These are phyloP conservation scores for Danaus plexippus DNA, from an alignment of 1,140 invertebrate genomes.

Conservation along the genomic window DNA sequence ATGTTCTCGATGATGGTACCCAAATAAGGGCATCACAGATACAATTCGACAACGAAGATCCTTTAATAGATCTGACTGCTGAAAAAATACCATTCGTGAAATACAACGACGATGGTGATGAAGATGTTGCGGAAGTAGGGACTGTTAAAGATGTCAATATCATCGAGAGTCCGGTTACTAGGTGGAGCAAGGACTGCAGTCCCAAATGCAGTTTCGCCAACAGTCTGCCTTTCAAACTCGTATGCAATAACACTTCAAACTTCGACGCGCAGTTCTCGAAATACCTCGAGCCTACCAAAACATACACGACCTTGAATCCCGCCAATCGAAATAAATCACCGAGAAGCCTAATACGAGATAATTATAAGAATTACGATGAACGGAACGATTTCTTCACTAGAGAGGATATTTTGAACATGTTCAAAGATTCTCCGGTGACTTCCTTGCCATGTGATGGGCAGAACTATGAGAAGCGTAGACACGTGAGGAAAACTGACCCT, in stretches of 20 bases:
- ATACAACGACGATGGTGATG: slow-evolving; percentile 32
- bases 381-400: slow-evolving; percentile 42
- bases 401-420: slow-evolving; percentile 60
- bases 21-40: slow-evolving; percentile 62
- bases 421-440: slow-evolving; percentile 58
- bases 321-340: slow-evolving; percentile 39
- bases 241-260: slow-evolving; percentile 44
- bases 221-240: slow-evolving; percentile 51
- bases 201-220: slow-evolving; percentile 46
- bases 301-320: slow-evolving; percentile 32
- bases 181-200: slow-evolving; percentile 34
- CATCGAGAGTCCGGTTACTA: slow-evolving; percentile 41
- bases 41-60: slow-evolving; percentile 63
- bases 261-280: slow-evolving; percentile 59
- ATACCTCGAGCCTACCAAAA: slow-evolving; percentile 47
- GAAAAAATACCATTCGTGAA: slow-evolving; percentile 58
- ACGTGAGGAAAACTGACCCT: slow-evolving; percentile 58
- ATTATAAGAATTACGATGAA: slow-evolving; percentile 41
- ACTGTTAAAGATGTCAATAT: slow-evolving; percentile 47
- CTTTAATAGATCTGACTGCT: slow-evolving; percentile 41
- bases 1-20: slow-evolving; percentile 56
- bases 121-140: slow-evolving; percentile 19
- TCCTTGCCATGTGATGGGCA: slow-evolving; percentile 40
- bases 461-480: slow-evolving; percentile 40
- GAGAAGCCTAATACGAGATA: slow-evolving; percentile 36